Evolutionary conservation across 2,113 vertebrate genomes (phyloP), one percentile per base, ranked within the genome.

Genomic region (Hyperopisus bebe): DNA sequence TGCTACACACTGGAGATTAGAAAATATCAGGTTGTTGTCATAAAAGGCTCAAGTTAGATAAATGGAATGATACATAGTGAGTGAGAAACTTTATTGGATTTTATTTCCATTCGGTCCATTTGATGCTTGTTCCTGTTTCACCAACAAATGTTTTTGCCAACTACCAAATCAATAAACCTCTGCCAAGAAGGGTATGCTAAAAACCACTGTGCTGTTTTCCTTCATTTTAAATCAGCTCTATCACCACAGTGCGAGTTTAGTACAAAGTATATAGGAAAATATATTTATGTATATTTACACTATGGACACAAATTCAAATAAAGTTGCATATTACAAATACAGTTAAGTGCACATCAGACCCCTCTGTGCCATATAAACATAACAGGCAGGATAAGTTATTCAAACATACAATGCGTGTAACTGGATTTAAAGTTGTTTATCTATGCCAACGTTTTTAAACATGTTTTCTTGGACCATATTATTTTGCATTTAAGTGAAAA

Each of bases 221-320:
- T 35, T 77, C 70, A 77, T 86, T 84, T 47, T 84, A 11, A 83
- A 24, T 46, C 17, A 31, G n/a, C 47, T 50, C 84, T 50, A 15
- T 86, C 50, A 55, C 11, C 53, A 90, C 53, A 39, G 82, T 55
- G 42, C 80, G 74, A 90, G 53, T 90, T 90, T 91, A 89, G 89
- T 51, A 80, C 66, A 91, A 93, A 91, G 91, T 92, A 24, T 13
- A n/a, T 90, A 88, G 83, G 92, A 93, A 93, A 94, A 94, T 92
- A 92, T 87, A 87, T 87, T 44, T 88, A 66, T 66, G 55, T 88
- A 88, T 96, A 95, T 96, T 93, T 96, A 96, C 95, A 96, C 85
- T 95, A 95, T 95, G 90, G 93, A 96, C 94, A 96, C 87, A 90
- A 50, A 50, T 50, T n/a, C 83, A 86, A 42, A 91, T 91, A 89